Percentiles rank a stretch among this genome's conserved stretches.
phyloP scores from a whole-genome alignment of 1,140 invertebrate genomes.

The Eumeta japonica region DNA sequence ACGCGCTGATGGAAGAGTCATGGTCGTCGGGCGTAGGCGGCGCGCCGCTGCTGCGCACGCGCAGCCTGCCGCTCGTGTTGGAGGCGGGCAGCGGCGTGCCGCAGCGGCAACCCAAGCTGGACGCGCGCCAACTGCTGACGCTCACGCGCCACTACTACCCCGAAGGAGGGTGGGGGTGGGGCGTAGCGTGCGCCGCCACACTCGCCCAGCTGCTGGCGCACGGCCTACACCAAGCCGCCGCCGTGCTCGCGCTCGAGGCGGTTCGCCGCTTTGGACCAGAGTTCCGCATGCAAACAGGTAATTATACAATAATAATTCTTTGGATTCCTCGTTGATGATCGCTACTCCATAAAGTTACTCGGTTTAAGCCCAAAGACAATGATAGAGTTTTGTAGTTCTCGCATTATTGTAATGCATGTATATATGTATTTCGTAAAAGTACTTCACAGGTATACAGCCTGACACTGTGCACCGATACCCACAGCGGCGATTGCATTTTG shows the following conservation, averaged over 20 bases:
- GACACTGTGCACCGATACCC: too few relatives aligned
- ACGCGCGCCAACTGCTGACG: conserved; percentile 50
- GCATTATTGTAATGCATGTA: too few relatives aligned
- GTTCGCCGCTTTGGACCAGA: conserved; percentile 51
- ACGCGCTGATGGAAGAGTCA: conserved; percentile 53
- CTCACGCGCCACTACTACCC: conserved; percentile 70
- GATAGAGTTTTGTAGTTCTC: too few relatives aligned
- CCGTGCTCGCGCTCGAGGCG: conserved; percentile 54
- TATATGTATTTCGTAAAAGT: too few relatives aligned
- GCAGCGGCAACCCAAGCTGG: conserved; percentile 40
- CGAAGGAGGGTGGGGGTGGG: conserved; percentile 81
- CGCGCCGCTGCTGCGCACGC: conserved; percentile 50
- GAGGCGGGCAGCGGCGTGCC: conserved; percentile 36
- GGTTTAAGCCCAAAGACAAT: too few relatives aligned
- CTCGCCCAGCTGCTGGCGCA: conserved; percentile 67
- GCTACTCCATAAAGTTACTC: too few relatives aligned
- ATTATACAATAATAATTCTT: too few relatives aligned
- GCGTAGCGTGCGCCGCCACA: conserved; percentile 66
- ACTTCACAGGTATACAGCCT: too few relatives aligned
- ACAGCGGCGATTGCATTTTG: too few relatives aligned
- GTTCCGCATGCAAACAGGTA: conserved; percentile 53
- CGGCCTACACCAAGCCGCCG: conserved; percentile 64
- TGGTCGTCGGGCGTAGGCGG: conserved; percentile 55
- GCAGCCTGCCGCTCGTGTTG: conserved; percentile 43
- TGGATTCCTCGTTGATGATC: too few relatives aligned